phyloP scores from a whole-genome alignment of 1,140 invertebrate genomes.

The Pogonus chalceus region DNA sequence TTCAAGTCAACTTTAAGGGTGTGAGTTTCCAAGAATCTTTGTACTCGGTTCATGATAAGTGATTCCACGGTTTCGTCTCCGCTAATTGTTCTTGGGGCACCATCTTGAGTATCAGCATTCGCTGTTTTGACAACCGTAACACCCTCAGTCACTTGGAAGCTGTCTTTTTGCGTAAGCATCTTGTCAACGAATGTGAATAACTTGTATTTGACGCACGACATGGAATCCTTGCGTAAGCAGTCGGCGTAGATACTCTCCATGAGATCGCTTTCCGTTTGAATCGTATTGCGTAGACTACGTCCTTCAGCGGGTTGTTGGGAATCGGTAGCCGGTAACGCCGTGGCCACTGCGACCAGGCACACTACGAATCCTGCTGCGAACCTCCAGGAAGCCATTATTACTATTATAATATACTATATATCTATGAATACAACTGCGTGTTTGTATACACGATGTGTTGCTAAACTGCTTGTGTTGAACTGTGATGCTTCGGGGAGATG shows the following conservation, averaged over 20 bases:
- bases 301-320: slow-evolving; percentile 38
- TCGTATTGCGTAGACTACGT: slow-evolving; percentile 39
- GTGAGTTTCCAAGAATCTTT: slow-evolving; percentile 65
- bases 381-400: slow-evolving; percentile 19
- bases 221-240: slow-evolving; percentile 67
- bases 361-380: slow-evolving; percentile 33
- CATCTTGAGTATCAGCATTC: slow-evolving; percentile 48
- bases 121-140: slow-evolving; percentile 68
- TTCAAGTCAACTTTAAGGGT: slow-evolving; percentile 75
- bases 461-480: slow-evolving; percentile 18
- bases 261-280: slow-evolving; percentile 60
- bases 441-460: slow-evolving; percentile 17
- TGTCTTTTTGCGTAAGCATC: slow-evolving; percentile 63
- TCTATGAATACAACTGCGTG: slow-evolving; percentile 3
- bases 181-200: slow-evolving; percentile 75
- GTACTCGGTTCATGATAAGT: slow-evolving; percentile 52
- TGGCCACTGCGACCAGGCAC: slow-evolving; percentile 41
- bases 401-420: no score
- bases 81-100: slow-evolving; percentile 58
- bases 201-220: slow-evolving; percentile 73
- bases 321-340: slow-evolving; percentile 58
- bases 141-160: slow-evolving; percentile 64
- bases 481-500: slow-evolving; percentile 28
- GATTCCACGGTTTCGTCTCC: slow-evolving; percentile 54
- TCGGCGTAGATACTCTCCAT: slow-evolving; percentile 64